Evolutionary conservation across 2,797 vertebrate species (phyloP).

Genomic region (Lutjanus campechanus): DNA sequence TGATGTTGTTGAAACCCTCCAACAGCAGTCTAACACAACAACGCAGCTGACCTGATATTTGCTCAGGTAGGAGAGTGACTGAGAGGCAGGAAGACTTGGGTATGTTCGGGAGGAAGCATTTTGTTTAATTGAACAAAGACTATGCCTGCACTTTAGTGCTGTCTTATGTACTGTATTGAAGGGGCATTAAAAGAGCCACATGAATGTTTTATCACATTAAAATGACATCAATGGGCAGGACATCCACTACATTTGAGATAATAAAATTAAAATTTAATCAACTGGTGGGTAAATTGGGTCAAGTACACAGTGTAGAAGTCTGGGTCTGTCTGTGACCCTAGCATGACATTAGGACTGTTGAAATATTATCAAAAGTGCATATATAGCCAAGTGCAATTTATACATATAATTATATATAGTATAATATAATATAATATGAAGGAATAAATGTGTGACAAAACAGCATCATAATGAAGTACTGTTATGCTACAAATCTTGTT

Average conservation of each 20-base stretch:
- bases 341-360: no score
- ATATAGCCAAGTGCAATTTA: no score
- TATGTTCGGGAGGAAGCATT: slow-evolving; percentile 26
- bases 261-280: slow-evolving; percentile 69
- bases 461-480: no score
- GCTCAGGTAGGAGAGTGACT: slow-evolving; percentile 11
- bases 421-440: no score
- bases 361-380: no score
- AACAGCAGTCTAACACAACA: slow-evolving; percentile 37
- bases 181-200: slow-evolving; percentile 46
- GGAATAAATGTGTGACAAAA: no score
- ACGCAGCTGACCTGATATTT: slow-evolving; percentile 37
- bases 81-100: neutral
- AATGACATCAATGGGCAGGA: slow-evolving; percentile 62
- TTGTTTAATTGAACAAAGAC: slow-evolving; percentile 42
- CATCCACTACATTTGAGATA: slow-evolving; percentile 51
- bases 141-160: slow-evolving; percentile 55
- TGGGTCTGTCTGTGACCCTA: slow-evolving; percentile 43
- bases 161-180: slow-evolving; percentile 52
- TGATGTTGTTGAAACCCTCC: slow-evolving; percentile 50
- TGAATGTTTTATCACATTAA: slow-evolving; percentile 72
- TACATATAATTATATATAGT: no score
- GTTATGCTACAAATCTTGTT: no score
- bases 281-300: slow-evolving; percentile 62
- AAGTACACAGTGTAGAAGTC: slow-evolving; percentile 41